Evolutionary conservation across 2,797 vertebrate species (phyloP).

Genomic region (Sitta carolinensis): DNA sequence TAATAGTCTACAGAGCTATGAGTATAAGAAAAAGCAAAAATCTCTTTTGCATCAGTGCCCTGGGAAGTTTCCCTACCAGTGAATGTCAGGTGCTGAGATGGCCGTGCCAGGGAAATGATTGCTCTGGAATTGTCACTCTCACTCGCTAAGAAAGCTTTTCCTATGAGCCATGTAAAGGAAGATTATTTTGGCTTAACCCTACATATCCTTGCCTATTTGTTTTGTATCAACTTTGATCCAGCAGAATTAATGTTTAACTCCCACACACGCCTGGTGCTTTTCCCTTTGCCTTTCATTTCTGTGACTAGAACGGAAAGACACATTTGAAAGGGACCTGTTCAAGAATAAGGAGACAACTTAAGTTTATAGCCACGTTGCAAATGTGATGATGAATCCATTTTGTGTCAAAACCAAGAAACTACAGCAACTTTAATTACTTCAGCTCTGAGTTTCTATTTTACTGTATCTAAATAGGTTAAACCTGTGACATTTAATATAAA

Average conservation of each 20-base stretch:
- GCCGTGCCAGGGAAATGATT: neutral
- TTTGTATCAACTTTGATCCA: neutral
- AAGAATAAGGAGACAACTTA: neutral
- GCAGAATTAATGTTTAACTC: neutral
- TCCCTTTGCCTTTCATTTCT: neutral
- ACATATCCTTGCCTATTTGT: neutral
- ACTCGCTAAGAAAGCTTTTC: neutral
- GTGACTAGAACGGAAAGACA: neutral
- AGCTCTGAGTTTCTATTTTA: neutral
- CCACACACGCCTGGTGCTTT: neutral
- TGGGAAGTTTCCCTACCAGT: neutral
- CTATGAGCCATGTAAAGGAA: fast-evolving
- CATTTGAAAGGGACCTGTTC: neutral
- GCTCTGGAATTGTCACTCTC: neutral
- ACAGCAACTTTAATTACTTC: neutral
- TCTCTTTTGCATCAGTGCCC: neutral
- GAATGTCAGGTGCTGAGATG: neutral
- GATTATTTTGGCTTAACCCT: neutral
- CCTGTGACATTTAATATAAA: neutral
- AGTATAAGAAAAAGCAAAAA: neutral
- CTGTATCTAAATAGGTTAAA: neutral
- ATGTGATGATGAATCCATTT: neutral
- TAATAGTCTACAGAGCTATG: neutral
- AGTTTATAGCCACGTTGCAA: neutral
- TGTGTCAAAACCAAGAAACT: neutral